Evolutionary conservation across 2,113 vertebrate species (phyloP).

Genomic region (Mus musculus): DNA sequence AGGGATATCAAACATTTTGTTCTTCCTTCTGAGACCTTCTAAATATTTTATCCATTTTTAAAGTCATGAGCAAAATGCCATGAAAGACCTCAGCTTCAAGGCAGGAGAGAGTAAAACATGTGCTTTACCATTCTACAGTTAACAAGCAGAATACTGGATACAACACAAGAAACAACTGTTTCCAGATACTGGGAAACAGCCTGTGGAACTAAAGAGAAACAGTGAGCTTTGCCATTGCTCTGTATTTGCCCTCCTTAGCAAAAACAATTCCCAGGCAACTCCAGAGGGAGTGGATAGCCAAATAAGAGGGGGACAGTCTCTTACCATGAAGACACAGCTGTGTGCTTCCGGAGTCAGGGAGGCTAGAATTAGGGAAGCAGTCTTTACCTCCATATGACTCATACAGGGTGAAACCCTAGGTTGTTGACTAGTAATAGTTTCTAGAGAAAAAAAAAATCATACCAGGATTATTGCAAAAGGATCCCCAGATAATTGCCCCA

Average conservation of each 20-base stretch:
- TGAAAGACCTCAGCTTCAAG: conserved; percentile 12
- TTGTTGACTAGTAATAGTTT: background rate
- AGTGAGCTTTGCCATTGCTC: background rate
- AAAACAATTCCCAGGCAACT: conserved; percentile 16
- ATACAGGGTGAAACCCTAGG: background rate
- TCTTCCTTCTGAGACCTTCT: background rate
- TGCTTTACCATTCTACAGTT: background rate
- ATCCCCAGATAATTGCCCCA: background rate
- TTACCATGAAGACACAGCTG: background rate
- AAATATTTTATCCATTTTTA: conserved; percentile 22
- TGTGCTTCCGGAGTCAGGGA: background rate
- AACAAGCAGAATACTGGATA: conserved; percentile 7
- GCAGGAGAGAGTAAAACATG: background rate
- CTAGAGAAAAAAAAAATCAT: background rate
- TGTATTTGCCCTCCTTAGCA: background rate
- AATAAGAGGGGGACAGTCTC: background rate
- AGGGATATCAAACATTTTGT: conserved; percentile 14
- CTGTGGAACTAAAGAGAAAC: background rate
- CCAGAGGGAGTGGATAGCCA: background rate
- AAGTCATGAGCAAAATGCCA: background rate
- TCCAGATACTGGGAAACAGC: background rate
- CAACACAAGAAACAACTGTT: background rate
- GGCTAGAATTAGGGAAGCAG: conserved; percentile 5
- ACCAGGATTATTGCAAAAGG: background rate
- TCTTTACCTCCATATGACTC: background rate